Evolutionary conservation across 2,113 vertebrate genomes (phyloP), one percentile per base, ranked within the genome.

Genomic region (Columba janthina): DNA sequence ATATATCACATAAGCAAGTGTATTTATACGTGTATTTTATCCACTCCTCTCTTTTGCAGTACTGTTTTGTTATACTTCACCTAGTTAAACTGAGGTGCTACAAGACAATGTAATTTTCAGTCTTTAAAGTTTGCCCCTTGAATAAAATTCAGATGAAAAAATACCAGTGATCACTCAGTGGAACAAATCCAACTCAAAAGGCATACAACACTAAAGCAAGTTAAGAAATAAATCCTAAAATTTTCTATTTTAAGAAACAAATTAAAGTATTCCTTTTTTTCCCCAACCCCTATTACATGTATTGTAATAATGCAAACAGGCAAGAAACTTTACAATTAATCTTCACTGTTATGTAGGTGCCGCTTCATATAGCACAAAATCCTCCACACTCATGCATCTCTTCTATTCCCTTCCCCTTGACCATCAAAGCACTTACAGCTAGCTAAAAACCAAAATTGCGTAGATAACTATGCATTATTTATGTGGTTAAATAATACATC

Each of bases 1-100:
- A 54, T 12, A 5, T 3, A 69, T 9, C 10, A 57, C 6, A 15
- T n/a, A 64, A 50, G 9, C 8, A 66, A 81, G 20, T 0, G 0
- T 26, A 34, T 50, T 76, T 50, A 8, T 32, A 25, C 19, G 2
- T 19, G 10, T 6, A 14, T 60, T 75, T 64, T 57, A 84, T 6
- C 56, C 29, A 31, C 29, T 2, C 1, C 44, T 76, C 14, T 79
- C 26, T 58, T 19, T 4, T 57, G 12, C 10, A 58, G 36, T 19
- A n/a, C 3, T 44, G 9, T 62, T 86, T 62, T 54, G 3, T 40
- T 36, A 44, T 5, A 70, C 4, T 46, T 54, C 19, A 9, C n/a
- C 51, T 56, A 44, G 29, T 34, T 50, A 81, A 70, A 89, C 15
- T 34, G 15, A 85, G 16, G 17, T 88, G 26, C 57, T 40, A 20